Percentiles rank a stretch among this genome's conserved stretches.
Conservation (phyloP, 2,797 vertebrate species). For the Tokudaia tokunoshimensis region DNA sequence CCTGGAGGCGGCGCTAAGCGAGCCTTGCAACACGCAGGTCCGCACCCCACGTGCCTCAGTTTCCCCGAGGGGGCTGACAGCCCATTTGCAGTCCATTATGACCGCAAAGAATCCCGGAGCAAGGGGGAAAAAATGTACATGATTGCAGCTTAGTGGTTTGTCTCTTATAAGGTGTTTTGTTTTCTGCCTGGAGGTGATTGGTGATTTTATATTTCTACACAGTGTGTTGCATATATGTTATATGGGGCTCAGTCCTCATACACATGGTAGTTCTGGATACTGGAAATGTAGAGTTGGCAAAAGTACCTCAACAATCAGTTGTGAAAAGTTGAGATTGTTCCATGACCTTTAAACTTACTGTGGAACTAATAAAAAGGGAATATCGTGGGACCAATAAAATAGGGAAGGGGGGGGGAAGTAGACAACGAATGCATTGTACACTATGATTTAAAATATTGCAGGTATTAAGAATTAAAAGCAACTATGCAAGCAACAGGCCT, state of each 20-base stretch:
- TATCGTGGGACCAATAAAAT: not conserved
- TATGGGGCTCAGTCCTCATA: not conserved
- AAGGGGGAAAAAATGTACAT: not conserved
- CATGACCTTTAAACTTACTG: not conserved
- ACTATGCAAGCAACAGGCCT: not conserved
- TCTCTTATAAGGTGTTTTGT: not conserved
- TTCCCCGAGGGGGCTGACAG: not conserved
- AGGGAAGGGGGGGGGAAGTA: not conserved
- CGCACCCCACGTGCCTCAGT: not conserved
- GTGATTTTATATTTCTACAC: not conserved
- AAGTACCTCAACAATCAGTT: not conserved
- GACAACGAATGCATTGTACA: not conserved
- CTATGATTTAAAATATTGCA: not conserved
- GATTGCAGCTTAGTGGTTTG: not conserved
- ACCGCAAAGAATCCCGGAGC: not conserved
- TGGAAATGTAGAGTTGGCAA: not conserved
- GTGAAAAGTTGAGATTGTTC: not conserved
- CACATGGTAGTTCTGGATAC: not conserved
- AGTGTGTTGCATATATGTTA: not conserved
- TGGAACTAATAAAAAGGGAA: not conserved
- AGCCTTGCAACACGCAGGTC: not conserved
- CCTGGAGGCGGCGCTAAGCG: not conserved
- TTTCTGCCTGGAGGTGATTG: not conserved
- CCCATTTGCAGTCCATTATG: fast-evolving
- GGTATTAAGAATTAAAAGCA: not conserved